Conservation (phyloP, 2,113 vertebrate genomes). For the Todiramphus saurophagus region DNA sequence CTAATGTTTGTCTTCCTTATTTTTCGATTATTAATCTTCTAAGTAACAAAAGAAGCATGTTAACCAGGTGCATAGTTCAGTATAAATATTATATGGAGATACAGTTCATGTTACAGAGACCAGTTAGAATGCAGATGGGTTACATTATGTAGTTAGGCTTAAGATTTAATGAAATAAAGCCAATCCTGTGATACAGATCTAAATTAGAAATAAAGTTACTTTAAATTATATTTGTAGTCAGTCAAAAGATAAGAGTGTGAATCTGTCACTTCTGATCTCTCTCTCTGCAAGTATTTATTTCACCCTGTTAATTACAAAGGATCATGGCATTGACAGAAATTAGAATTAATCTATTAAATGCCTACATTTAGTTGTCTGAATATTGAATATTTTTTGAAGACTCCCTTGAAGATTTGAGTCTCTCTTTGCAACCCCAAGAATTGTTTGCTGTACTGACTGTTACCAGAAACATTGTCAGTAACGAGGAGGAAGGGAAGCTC, state of each 20-base stretch:
- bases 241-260: background rate
- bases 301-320: background rate
- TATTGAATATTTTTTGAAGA: background rate
- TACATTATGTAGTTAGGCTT: background rate
- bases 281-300: slow-evolving; percentile 12
- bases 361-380: background rate
- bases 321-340: background rate
- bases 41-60: background rate
- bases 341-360: background rate
- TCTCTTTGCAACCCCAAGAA: background rate
- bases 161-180: background rate
- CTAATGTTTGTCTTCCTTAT: background rate
- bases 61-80: background rate
- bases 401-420: background rate
- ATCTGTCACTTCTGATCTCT: background rate
- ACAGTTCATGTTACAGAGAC: background rate
- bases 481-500: background rate
- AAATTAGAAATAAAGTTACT: slow-evolving; percentile 10
- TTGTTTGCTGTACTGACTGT: background rate
- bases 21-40: background rate
- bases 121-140: background rate
- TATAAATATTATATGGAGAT: background rate
- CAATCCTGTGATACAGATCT: background rate
- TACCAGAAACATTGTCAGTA: background rate
- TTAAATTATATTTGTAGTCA: background rate